A percentile compares a stretch with the other conserved stretches of the same genome.
Conservation (phyloP, 1,140 invertebrate species). For the Drosophila micromelanica region DNA sequence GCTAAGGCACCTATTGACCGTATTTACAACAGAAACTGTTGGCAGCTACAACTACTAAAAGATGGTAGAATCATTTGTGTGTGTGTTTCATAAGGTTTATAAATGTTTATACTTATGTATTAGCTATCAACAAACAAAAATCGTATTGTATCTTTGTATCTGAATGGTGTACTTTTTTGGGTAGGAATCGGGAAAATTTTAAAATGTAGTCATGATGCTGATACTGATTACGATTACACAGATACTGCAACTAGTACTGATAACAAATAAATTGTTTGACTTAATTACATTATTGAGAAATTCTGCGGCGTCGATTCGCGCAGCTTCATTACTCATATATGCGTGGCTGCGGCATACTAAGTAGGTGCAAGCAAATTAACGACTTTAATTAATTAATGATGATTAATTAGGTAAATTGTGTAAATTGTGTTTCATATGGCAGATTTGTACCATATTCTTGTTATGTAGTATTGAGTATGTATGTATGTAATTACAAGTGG, state of each 20-base stretch:
- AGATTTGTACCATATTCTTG: slow-evolving; percentile 21
- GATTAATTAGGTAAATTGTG: slow-evolving; percentile 59
- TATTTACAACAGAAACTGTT: slow-evolving; percentile 2
- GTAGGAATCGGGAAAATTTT: slow-evolving; percentile 49
- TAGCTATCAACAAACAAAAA: slow-evolving; percentile 9
- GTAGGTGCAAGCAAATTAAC: slow-evolving; percentile 84
- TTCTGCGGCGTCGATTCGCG: slow-evolving; percentile 42
- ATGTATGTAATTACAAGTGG: slow-evolving; percentile 77
- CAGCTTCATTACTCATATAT: slow-evolving; percentile 64
- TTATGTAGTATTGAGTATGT: slow-evolving; percentile 23
- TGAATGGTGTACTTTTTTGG: slow-evolving; percentile 36
- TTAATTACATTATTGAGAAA: slow-evolving; percentile 50
- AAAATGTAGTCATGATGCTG: slow-evolving; percentile 68
- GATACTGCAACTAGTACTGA: slow-evolving; percentile 43
- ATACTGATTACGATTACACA: slow-evolving; percentile 53
- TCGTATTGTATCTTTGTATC: slow-evolving; percentile 17
- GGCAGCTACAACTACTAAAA: slow-evolving; percentile 26
- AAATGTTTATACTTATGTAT: neutral
- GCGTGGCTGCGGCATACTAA: slow-evolving; percentile 85
- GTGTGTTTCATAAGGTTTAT: slow-evolving; percentile 4
- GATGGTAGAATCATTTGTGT: slow-evolving; percentile 5
- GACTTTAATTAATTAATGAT: slow-evolving; percentile 73
- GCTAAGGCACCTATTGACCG: neutral
- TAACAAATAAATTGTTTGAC: slow-evolving; percentile 58
- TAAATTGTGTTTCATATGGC: slow-evolving; percentile 50